Evolutionary conservation across 1,140 invertebrate genomes (phyloP), one percentile per base, ranked within the genome.

Genomic region (Drusus annulatus): DNA sequence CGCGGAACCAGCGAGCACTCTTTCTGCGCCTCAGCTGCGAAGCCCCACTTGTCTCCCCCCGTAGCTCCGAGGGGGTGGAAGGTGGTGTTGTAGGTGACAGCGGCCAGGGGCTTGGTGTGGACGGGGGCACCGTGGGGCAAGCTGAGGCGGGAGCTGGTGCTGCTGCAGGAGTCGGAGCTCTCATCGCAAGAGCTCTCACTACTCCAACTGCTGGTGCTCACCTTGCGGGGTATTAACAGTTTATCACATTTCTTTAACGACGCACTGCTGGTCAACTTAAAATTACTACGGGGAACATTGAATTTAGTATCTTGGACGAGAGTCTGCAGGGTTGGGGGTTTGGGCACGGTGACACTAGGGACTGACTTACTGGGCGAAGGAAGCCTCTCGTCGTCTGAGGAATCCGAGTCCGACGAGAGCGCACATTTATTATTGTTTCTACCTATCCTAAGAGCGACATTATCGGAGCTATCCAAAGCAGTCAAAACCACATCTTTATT

Each of bases 21-120:
- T 85, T 92, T 91, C 81, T 90, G 90, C 45, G 91, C 90, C 76
- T 92, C 91, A 19, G 94, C 95, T 1, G 95, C 94, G 87, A 96
- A 96, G 0, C 94, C 95, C 95, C 95, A 96, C 15, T 92, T 92
- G 78, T 91, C 90, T 36, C 93, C 91, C 60, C 87, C 80, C 83
- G 91, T 85, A 75, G 87, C 86, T 80, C 91, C 85, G 65, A 90
- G 85, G 77, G 89, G 86, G 76, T 91, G 91, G 84, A 92, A 91
- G 4, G 91, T 89, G 16, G 86, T 86, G 25, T 87, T 86, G 6
- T 84, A 84, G 63, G 79, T 86, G 15, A 60, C 62, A 19, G 56
- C 15, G 2, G 75, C 28, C 17, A 51, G 17, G 7, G 76, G 77
- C 4, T 54, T 50, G 31, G 1, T 28, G 7, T 21, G 83, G 86